These are phyloP conservation scores for Lepidonotus clava DNA, from an alignment of 2,888 invertebrate genomes.

Conservation along the genomic window DNA sequence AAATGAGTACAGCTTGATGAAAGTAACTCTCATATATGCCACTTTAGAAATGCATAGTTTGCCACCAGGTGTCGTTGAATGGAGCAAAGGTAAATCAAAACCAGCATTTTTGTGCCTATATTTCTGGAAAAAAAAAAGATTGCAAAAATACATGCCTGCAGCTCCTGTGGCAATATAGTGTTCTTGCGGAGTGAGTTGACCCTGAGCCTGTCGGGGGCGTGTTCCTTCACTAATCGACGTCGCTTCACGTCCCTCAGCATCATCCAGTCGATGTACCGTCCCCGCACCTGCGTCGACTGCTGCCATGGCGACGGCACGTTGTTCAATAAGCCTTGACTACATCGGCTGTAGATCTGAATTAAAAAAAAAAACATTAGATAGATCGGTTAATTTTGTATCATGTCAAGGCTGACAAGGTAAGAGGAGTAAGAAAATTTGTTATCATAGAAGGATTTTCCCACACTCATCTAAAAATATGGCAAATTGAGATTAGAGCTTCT, in stretches of 20 bases:
- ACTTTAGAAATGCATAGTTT: too few species aligned
- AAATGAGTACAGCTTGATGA: too few species aligned
- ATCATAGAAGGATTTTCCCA: too few species aligned
- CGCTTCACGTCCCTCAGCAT: constrained; percentile 94
- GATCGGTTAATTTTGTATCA: too few species aligned
- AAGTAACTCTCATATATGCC: too few species aligned
- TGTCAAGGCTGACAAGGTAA: too few species aligned
- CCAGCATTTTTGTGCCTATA: not conserved
- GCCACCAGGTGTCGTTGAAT: not conserved
- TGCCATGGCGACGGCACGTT: not conserved
- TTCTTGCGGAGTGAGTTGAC: constrained; percentile 92
- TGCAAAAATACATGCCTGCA: constrained; percentile 83
- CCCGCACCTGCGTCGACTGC: constrained; percentile 55
- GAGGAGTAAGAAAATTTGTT: too few species aligned
- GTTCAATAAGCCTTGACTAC: not conserved
- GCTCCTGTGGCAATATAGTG: constrained; percentile 90
- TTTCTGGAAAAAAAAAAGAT: not conserved
- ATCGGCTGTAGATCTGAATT: constrained; percentile 18
- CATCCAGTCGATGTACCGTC: constrained; percentile 83
- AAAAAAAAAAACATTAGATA: too few species aligned
- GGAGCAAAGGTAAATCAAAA: not conserved
- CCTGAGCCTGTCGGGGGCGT: constrained; percentile 89
- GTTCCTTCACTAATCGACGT: constrained; percentile 87
- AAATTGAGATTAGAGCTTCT: too few species aligned
- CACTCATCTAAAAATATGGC: too few species aligned